phyloP scores from a whole-genome alignment of 92 coral and sea anemone genomes.

The Palythoa caribaeorum region DNA sequence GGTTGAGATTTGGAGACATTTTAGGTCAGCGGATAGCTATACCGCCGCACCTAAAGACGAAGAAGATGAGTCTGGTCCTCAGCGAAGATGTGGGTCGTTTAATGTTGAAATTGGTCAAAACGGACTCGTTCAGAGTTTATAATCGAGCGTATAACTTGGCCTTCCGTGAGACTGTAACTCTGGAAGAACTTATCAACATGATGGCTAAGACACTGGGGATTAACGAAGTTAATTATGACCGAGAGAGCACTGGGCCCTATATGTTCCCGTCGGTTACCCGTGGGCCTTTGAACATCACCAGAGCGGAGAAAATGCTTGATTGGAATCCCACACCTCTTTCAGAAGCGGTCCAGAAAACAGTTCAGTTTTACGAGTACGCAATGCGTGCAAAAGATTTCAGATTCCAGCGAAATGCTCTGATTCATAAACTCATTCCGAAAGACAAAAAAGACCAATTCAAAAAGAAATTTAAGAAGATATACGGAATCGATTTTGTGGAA shows the following conservation, averaged over 20 bases:
- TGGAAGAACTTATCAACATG: slow-evolving; percentile 75
- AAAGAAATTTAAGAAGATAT: slow-evolving; percentile 74
- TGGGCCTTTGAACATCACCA: slow-evolving; percentile 86
- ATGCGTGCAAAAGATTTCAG: slow-evolving; percentile 82
- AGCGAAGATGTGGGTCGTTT: slow-evolving; percentile 82
- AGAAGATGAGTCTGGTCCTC: slow-evolving; percentile 82
- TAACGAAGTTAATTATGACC: slow-evolving; percentile 73
- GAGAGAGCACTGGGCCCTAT: slow-evolving; percentile 58
- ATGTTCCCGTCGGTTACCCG: slow-evolving; percentile 90
- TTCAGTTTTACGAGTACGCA: slow-evolving; percentile 86
- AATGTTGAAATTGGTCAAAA: slow-evolving; percentile 62
- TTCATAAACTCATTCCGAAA: slow-evolving; percentile 65
- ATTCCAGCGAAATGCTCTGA: slow-evolving; percentile 74
- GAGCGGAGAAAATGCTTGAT: slow-evolving; percentile 66
- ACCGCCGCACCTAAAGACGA: slow-evolving; percentile 76
- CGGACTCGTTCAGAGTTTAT: slow-evolving; percentile 44
- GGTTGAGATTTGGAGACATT: slow-evolving; percentile 88
- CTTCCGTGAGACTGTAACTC: slow-evolving; percentile 76
- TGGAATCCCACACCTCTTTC: slow-evolving; percentile 83
- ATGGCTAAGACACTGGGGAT: slow-evolving; percentile 81
- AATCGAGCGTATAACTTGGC: slow-evolving; percentile 92
- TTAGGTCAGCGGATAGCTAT: slow-evolving; percentile 71
- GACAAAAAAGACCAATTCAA: slow-evolving; percentile 71
- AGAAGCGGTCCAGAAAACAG: slow-evolving; percentile 67
- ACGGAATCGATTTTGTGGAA: slow-evolving; percentile 59